A percentile compares a stretch with the other conserved stretches of the same genome.
These are phyloP conservation scores for Erethizon dorsatum DNA, from an alignment of 2,797 vertebrate species.

Conservation along the genomic window DNA sequence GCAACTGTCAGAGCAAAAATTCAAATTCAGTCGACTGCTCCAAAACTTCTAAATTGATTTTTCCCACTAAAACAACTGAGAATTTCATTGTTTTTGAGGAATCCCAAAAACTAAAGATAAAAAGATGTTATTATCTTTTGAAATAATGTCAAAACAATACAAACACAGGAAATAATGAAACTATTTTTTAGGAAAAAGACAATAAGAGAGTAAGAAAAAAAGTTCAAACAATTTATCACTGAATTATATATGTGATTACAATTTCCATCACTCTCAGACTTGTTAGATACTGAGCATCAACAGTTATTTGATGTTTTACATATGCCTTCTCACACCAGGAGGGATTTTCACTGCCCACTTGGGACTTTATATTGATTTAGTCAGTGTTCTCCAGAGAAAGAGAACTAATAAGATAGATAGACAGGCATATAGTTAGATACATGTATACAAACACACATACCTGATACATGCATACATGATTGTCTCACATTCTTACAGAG, in stretches of 20 bases:
- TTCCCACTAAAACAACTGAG: not conserved
- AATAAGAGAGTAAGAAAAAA: not conserved
- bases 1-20: not conserved
- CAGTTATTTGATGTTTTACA: not conserved
- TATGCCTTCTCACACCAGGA: not conserved
- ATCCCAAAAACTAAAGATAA: constrained; percentile 2
- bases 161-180: not conserved
- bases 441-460: not conserved
- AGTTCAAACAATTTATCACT: not conserved
- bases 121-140: constrained; percentile 22
- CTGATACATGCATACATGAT: not conserved
- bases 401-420: not conserved
- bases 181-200: not conserved
- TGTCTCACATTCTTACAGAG: not conserved
- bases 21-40: not conserved
- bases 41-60: not conserved
- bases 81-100: constrained; percentile 2
- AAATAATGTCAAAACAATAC: not conserved
- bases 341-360: not conserved
- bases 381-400: not conserved
- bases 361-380: not conserved
- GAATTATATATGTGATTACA: not conserved
- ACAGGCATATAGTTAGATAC: not conserved
- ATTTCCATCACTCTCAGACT: not conserved
- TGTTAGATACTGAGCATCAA: not conserved